Percentiles rank a stretch among this genome's conserved stretches.
These are phyloP conservation scores for Hycleus cichorii DNA, from an alignment of 1,140 invertebrate species.

Conservation along the genomic window DNA sequence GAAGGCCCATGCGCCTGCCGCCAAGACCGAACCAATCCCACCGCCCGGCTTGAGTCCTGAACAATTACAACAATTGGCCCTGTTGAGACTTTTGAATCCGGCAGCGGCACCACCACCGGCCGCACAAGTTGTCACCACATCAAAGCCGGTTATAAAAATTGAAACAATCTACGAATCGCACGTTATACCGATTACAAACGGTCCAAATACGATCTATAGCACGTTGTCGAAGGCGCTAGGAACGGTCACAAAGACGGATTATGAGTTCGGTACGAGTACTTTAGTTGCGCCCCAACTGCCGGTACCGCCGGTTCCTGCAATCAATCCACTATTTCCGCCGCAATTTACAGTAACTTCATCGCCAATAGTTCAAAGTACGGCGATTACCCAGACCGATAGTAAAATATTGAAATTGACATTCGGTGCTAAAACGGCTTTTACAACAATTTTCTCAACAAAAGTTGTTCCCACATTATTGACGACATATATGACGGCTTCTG, in stretches of 20 bases:
- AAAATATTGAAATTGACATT: constrained; percentile 80
- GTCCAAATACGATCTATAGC: constrained; percentile 62
- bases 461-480: constrained; percentile 77
- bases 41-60: constrained; percentile 56
- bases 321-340: constrained; percentile 49
- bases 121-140: constrained; percentile 65
- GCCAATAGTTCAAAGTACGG: constrained; percentile 68
- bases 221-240: constrained; percentile 62
- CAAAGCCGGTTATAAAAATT: constrained; percentile 63
- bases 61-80: constrained; percentile 65
- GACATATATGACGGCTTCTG: constrained; percentile 69
- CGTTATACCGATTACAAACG: constrained; percentile 68
- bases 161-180: constrained; percentile 77
- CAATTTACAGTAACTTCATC: constrained; percentile 75
- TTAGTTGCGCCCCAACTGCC: constrained; percentile 48
- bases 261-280: constrained; percentile 65
- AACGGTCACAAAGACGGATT: constrained; percentile 62
- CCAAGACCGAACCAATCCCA: constrained; percentile 38
- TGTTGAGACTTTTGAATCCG: constrained; percentile 64
- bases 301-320: constrained; percentile 42
- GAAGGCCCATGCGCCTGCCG: constrained; percentile 49
- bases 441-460: constrained; percentile 75
- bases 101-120: constrained; percentile 48
- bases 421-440: constrained; percentile 80
- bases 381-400: constrained; percentile 72